Base-by-base conservation (phyloP, 1,140 invertebrate species). In the Caenorhabditis brenneri region DNA sequence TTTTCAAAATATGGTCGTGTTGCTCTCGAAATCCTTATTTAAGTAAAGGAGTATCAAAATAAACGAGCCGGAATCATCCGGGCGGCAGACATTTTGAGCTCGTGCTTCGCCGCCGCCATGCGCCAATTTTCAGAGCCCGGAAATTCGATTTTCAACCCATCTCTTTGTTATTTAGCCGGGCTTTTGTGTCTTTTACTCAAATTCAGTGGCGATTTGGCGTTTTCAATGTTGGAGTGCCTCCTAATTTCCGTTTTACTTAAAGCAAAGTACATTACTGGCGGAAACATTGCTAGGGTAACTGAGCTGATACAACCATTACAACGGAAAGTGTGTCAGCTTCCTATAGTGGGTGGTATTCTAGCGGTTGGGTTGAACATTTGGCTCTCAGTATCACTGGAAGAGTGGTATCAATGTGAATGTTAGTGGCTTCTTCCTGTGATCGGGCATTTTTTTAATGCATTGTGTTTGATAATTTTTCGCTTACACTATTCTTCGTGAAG, bases 61-160 rank as follows among this genome's bases (percentile, higher is more conserved):
- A 36, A 65, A 65, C 24, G 16, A 65, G 31, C 0, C 58, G 10
- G n/a, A 65, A 36, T 65, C 58, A 65, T 65, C 55, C 55, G 27
- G 9, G 51, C 22, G 22, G 51, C 51, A 58, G 1, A 33, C 27
- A 36, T 36, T 27, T 27, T 27, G 53, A 55, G 53, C 58, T 65
- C 31, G 58, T 65, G 58, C 31, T 65, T 65, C 36, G 58, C 16
- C 31, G 31, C 58, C n/a, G 29, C 60, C 65, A 22, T 4, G 65
- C 65, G 29, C 53, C 65, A 74, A 74, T 74, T 74, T 39, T 46
- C 29, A 24, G 22, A 12, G 36, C 33, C n/a, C 36, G 65, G 65
- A 74, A 74, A 74, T 74, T 74, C 36, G 65, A 74, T 74, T 74
- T 74, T 74, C 65, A 74, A 74, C 65, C 65, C 65, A 74, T 74